Conservation (phyloP, 2,888 invertebrate genomes). For the Erebia aethiops region DNA sequence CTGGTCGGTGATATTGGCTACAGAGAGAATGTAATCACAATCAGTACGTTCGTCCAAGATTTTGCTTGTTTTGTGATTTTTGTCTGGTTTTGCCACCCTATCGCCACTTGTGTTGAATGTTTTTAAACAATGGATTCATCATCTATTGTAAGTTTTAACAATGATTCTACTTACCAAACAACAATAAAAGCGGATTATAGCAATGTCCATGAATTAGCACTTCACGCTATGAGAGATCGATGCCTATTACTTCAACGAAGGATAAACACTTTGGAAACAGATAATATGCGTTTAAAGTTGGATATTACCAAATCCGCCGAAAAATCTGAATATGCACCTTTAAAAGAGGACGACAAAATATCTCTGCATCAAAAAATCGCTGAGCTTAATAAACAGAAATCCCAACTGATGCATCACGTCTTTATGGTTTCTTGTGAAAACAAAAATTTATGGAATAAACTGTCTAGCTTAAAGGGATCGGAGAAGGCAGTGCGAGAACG, state of each 20-base stretch:
- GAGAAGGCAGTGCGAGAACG: slow-evolving; percentile 59
- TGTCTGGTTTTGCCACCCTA: too few relatives aligned
- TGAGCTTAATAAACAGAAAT: slow-evolving; percentile 88
- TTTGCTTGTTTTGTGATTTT: too few relatives aligned
- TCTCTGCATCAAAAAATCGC: slow-evolving; percentile 85
- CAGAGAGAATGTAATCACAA: too few relatives aligned
- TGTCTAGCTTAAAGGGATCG: slow-evolving; percentile 79
- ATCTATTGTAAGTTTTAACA: slow-evolving; percentile 77
- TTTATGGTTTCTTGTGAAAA: slow-evolving; percentile 93
- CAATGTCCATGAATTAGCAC: slow-evolving; percentile 87
- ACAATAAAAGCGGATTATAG: slow-evolving; percentile 69
- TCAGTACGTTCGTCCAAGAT: too few relatives aligned
- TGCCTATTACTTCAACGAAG: slow-evolving; percentile 89
- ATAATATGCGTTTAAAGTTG: slow-evolving; percentile 86
- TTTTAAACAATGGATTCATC: slow-evolving; percentile 66
- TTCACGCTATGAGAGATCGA: slow-evolving; percentile 91
- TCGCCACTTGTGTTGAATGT: too few relatives aligned
- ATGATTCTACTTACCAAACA: slow-evolving; percentile 73
- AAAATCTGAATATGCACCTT: slow-evolving; percentile 57
- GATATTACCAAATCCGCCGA: slow-evolving; percentile 61
- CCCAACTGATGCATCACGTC: slow-evolving; percentile 89
- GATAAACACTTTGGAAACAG: slow-evolving; percentile 87
- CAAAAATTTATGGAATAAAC: slow-evolving; percentile 89
- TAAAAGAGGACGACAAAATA: slow-evolving; percentile 74
- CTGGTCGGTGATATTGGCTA: too few relatives aligned